These are phyloP conservation scores for Dryobates pubescens DNA, from an alignment of 2,797 vertebrate species.

Conservation along the genomic window DNA sequence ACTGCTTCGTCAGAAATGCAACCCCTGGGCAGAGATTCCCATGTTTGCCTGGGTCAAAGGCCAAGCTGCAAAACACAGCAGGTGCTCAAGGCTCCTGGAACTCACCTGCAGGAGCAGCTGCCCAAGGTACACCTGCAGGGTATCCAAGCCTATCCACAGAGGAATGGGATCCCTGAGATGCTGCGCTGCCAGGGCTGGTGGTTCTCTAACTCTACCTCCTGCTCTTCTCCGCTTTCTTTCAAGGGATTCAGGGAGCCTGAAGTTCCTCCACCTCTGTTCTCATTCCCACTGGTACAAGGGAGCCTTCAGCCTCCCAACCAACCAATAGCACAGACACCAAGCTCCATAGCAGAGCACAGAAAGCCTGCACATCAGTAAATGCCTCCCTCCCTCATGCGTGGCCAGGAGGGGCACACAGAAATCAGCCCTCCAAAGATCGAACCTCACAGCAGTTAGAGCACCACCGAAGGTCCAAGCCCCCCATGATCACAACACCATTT, in stretches of 20 bases:
- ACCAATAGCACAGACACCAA: not conserved
- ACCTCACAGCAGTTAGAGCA: not conserved
- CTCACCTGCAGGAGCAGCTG: not conserved
- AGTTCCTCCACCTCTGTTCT: rapidly evolving
- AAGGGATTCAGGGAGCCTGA: rapidly evolving
- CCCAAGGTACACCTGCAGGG: not conserved
- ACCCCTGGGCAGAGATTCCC: not conserved
- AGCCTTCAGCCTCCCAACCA: not conserved
- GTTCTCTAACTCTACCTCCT: not conserved
- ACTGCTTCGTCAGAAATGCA: rapidly evolving
- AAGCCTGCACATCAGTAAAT: not conserved
- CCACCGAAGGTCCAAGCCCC: not conserved
- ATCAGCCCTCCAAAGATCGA: not conserved
- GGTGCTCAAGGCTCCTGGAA: not conserved
- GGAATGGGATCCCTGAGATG: rapidly evolving
- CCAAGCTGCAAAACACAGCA: not conserved
- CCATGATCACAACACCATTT: rapidly evolving
- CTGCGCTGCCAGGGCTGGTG: not conserved
- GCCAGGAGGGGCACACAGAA: not conserved
- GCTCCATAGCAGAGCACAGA: not conserved
- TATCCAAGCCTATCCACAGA: not conserved
- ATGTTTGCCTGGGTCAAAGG: not conserved
- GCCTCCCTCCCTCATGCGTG: rapidly evolving
- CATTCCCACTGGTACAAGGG: rapidly evolving
- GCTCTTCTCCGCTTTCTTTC: rapidly evolving